These are phyloP conservation scores for Leptinotarsa rubiginosa DNA, from an alignment of 2,888 invertebrate genomes.

Conservation along the genomic window DNA sequence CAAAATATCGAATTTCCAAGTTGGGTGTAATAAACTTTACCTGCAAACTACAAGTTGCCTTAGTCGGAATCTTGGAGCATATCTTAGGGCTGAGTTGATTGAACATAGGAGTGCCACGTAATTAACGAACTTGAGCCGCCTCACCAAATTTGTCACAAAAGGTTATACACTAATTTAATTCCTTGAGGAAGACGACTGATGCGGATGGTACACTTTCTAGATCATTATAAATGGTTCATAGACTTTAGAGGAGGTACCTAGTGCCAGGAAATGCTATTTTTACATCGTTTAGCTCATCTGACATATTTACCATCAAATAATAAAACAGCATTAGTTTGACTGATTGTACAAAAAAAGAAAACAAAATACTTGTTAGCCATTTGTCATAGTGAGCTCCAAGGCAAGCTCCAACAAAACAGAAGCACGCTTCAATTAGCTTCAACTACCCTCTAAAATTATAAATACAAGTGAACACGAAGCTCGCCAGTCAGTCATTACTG, in stretches of 20 bases:
- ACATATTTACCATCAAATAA: too few relatives aligned
- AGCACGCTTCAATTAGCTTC: too few relatives aligned
- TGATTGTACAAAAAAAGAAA: too few relatives aligned
- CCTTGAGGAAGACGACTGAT: neutral
- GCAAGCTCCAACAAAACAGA: too few relatives aligned
- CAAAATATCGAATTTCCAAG: neutral
- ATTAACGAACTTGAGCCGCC: neutral
- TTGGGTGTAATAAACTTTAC: neutral
- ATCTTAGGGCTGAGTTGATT: slow-evolving; percentile 4
- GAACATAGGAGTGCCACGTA: neutral
- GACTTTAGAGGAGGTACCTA: neutral
- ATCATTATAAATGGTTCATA: neutral
- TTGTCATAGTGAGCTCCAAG: too few relatives aligned
- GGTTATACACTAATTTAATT: slow-evolving; percentile 10
- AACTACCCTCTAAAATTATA: too few relatives aligned
- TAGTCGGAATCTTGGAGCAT: neutral
- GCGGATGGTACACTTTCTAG: neutral
- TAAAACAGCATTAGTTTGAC: too few relatives aligned
- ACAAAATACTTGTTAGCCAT: too few relatives aligned
- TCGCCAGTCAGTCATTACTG: too few relatives aligned
- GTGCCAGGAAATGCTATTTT: neutral
- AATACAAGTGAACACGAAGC: too few relatives aligned
- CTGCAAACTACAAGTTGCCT: neutral
- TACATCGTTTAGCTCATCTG: neutral
- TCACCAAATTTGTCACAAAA: slow-evolving; percentile 6